Evolutionary conservation across 2,797 vertebrate species (phyloP).

Genomic region (Poecile montanus): DNA sequence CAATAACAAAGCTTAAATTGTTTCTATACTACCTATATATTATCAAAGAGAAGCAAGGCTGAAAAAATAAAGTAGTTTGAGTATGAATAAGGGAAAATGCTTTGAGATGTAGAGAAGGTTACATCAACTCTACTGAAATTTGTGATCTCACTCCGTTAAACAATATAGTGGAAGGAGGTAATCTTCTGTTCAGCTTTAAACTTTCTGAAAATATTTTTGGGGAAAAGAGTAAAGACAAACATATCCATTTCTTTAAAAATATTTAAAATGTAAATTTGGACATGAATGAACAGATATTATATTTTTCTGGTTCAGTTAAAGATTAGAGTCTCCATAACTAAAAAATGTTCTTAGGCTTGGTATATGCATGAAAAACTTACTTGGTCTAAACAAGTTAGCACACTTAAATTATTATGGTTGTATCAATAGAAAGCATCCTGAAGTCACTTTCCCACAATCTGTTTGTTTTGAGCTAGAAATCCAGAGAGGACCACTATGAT

Average conservation of each 20-base stretch:
- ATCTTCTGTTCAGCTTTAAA: neutral
- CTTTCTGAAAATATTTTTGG: neutral
- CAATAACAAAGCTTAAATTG: neutral
- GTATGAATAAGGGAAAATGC: fast-evolving
- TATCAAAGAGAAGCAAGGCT: neutral
- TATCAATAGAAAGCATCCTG: neutral
- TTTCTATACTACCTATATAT: neutral
- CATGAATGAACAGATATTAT: neutral
- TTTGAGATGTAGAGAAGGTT: neutral
- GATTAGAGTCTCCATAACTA: neutral
- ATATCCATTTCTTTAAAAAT: neutral
- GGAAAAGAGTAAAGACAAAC: neutral
- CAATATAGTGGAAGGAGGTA: neutral
- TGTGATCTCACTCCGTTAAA: neutral
- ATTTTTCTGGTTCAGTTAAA: neutral
- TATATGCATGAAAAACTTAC: neutral
- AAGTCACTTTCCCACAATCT: neutral
- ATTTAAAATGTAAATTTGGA: neutral
- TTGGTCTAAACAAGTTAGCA: neutral
- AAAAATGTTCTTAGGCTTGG: neutral
- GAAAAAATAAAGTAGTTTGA: neutral
- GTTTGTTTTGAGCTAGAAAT: neutral
- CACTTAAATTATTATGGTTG: neutral
- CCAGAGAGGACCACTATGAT: neutral
- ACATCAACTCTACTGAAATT: neutral